phyloP scores from a whole-genome alignment of 35 echinoderm and acorn worm species.

The Amphiura filiformis region DNA sequence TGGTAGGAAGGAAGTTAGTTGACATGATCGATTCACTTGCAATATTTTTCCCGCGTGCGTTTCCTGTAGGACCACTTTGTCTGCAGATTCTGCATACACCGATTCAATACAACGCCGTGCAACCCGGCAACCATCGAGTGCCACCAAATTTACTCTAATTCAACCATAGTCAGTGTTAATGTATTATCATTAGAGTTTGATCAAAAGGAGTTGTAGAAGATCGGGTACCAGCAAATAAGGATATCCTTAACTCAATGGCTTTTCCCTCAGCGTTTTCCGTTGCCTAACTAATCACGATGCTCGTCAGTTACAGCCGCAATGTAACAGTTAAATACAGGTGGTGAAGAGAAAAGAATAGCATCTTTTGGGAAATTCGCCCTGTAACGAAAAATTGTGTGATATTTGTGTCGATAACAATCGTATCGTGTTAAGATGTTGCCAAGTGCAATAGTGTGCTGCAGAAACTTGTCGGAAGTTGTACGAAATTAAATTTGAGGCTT shows the following conservation, averaged over 20 bases:
- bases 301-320: background rate
- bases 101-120: slow-evolving; percentile 11
- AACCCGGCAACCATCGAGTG: slow-evolving; percentile 24
- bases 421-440: too few species aligned
- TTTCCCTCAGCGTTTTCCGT: slow-evolving; percentile 1
- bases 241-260: slow-evolving; percentile 3
- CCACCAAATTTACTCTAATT: background rate
- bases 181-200: background rate
- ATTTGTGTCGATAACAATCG: background rate
- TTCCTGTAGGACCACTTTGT: slow-evolving; percentile 49
- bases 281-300: background rate
- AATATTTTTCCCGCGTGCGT: slow-evolving; percentile 61
- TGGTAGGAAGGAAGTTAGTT: slow-evolving; percentile 58
- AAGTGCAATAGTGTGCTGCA: too few species aligned
- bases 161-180: background rate
- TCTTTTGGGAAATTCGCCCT: background rate
- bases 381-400: background rate
- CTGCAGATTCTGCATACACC: slow-evolving; percentile 22
- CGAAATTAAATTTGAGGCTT: too few species aligned
- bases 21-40: slow-evolving; percentile 71
- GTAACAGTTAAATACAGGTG: background rate
- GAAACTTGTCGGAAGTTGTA: too few species aligned
- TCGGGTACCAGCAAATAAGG: slow-evolving; percentile 1
- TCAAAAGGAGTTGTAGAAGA: background rate
- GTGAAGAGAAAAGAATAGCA: background rate